Evolutionary conservation across 1,140 invertebrate genomes (phyloP).

Genomic region (Doryteuthis pealeii): DNA sequence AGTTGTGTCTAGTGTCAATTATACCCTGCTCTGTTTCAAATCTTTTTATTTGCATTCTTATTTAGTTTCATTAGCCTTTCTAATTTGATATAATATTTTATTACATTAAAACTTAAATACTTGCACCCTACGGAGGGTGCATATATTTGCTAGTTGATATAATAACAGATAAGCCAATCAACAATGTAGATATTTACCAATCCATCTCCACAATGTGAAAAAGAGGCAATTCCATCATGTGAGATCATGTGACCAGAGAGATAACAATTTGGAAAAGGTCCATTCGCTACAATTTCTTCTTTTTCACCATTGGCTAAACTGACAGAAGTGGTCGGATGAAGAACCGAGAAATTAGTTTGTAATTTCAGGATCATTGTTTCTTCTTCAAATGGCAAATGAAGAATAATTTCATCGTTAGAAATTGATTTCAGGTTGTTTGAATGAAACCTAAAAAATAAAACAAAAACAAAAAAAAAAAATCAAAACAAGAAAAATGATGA

Average conservation of each 20-base stretch:
- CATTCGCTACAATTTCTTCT: neutral
- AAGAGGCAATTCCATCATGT: neutral
- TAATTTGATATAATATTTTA: no score
- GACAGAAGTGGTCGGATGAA: neutral
- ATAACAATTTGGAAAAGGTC: neutral
- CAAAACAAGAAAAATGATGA: no score
- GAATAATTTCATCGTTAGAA: neutral
- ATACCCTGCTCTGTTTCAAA: no score
- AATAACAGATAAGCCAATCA: no score
- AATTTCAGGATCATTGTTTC: neutral
- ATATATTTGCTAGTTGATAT: no score
- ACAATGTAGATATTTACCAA: neutral
- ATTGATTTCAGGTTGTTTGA: neutral
- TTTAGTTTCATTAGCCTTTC: no score
- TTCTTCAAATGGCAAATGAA: neutral
- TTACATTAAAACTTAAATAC: no score
- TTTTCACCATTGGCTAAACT: neutral
- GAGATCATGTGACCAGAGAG: neutral
- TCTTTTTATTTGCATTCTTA: no score
- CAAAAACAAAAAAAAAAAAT: no score
- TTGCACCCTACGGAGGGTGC: no score
- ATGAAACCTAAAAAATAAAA: neutral
- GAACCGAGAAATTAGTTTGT: neutral
- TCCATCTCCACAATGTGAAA: constrained; percentile 1
- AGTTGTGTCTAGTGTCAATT: no score